Evolutionary conservation across 2,113 vertebrate species (phyloP).

Genomic region (Nibea albiflora): DNA sequence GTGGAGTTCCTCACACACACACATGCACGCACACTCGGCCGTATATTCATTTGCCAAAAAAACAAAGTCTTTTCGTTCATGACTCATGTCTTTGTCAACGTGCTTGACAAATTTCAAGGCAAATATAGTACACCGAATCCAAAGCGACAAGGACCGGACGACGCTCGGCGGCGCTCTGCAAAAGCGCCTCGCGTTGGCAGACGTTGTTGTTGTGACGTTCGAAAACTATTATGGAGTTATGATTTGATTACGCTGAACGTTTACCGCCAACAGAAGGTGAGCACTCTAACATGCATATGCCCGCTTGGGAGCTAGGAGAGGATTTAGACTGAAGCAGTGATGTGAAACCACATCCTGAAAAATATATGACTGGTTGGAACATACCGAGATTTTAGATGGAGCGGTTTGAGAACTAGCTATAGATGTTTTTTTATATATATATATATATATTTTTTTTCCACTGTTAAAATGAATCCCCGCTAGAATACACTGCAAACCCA

Average conservation of each 20-base stretch:
- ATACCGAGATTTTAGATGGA: background rate
- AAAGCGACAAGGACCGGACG: background rate
- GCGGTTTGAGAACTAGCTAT: background rate
- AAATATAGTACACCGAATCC: background rate
- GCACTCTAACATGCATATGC: background rate
- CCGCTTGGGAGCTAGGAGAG: background rate
- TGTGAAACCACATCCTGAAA: background rate
- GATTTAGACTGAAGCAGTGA: background rate
- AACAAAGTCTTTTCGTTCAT: constrained; percentile 1
- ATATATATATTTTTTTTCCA: background rate
- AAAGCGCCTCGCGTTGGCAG: background rate
- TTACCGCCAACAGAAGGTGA: background rate
- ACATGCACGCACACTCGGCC: background rate
- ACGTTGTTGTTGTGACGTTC: background rate
- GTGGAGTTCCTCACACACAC: constrained; percentile 21
- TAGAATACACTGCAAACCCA: constrained; percentile 10
- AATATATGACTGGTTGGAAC: background rate
- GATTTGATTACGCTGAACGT: background rate
- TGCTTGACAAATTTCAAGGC: background rate
- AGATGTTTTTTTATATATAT: background rate
- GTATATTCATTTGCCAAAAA: background rate
- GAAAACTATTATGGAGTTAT: background rate
- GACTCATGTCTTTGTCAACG: background rate
- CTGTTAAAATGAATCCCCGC: background rate
- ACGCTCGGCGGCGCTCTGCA: background rate